Percentiles rank a stretch among this genome's conserved stretches.
These are phyloP conservation scores for Philereme transversata DNA, from an alignment of 2,888 invertebrate genomes.

Conservation along the genomic window DNA sequence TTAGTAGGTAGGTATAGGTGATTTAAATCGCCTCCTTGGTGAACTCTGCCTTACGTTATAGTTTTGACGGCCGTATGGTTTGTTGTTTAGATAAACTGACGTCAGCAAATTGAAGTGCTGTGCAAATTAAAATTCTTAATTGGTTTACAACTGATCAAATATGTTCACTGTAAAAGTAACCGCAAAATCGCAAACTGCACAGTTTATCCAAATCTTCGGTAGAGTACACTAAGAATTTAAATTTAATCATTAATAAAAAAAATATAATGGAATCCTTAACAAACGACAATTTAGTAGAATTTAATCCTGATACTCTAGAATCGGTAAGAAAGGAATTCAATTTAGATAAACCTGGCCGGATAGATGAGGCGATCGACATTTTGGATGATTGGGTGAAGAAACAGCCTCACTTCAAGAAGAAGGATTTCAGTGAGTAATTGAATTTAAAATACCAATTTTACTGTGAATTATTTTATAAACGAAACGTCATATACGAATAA, in stretches of 20 bases:
- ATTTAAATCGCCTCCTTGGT: not conserved
- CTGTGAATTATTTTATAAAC: too few relatives aligned
- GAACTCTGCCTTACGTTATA: slow-evolving; percentile 1
- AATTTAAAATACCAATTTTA: not conserved
- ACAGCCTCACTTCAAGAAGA: slow-evolving; percentile 55
- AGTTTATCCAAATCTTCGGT: not conserved
- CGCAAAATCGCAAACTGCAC: not conserved
- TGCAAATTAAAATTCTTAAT: slow-evolving; percentile 14
- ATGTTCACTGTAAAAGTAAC: slow-evolving; percentile 1
- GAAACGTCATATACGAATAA: too few relatives aligned
- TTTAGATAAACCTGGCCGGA: slow-evolving; percentile 46
- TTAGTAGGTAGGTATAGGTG: too few relatives aligned
- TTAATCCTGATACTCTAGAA: slow-evolving; percentile 44
- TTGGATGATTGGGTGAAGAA: slow-evolving; percentile 57
- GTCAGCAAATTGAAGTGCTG: slow-evolving; percentile 17
- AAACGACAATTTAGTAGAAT: slow-evolving; percentile 37
- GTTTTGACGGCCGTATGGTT: not conserved
- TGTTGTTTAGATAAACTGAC: not conserved
- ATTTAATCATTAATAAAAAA: not conserved
- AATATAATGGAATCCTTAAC: slow-evolving; percentile 42
- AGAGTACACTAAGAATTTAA: not conserved
- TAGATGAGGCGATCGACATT: slow-evolving; percentile 52
- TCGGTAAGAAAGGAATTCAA: slow-evolving; percentile 46
- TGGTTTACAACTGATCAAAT: slow-evolving; percentile 1
- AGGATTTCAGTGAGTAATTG: slow-evolving; percentile 53